A percentile compares a stretch with the other conserved stretches of the same genome.
Evolutionary conservation across 2,888 invertebrate species (phyloP).

Genomic region (Plutella xylostella): DNA sequence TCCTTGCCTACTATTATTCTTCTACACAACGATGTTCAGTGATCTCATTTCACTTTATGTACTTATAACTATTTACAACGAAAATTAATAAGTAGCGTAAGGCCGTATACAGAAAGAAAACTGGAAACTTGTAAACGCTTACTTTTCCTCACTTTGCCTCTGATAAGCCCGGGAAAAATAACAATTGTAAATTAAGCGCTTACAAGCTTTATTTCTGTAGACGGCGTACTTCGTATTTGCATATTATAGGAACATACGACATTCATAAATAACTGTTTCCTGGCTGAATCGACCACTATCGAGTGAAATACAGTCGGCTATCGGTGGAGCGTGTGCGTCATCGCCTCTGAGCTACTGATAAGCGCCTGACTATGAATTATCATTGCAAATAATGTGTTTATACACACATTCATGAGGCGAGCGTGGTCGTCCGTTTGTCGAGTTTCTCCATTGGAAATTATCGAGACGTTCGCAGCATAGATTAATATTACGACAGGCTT

Average conservation of each 20-base stretch:
- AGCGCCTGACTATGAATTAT: constrained; percentile 55
- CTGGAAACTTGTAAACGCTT: no score
- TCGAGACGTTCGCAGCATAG: constrained; percentile 34
- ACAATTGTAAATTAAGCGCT: no score
- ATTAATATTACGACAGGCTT: constrained; percentile 32
- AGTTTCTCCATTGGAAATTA: constrained; percentile 45
- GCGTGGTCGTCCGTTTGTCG: constrained; percentile 28
- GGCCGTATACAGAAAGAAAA: no score
- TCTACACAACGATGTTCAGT: no score
- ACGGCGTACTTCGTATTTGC: no score
- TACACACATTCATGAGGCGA: constrained; percentile 39
- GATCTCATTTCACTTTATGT: no score
- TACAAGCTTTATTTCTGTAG: no score
- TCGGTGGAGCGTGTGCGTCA: constrained; percentile 59
- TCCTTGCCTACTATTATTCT: no score
- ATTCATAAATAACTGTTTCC: constrained; percentile 24
- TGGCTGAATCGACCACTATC: constrained; percentile 34
- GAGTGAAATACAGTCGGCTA: constrained; percentile 30
- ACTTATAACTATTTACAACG: no score
- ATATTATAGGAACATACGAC: not conserved
- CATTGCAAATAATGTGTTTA: constrained; percentile 66
- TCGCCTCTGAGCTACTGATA: constrained; percentile 61
- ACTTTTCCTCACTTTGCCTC: no score
- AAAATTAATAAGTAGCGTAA: no score
- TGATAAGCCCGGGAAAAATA: no score